Conservation (phyloP, 1,140 invertebrate species). For the Agrypnia vestita region DNA sequence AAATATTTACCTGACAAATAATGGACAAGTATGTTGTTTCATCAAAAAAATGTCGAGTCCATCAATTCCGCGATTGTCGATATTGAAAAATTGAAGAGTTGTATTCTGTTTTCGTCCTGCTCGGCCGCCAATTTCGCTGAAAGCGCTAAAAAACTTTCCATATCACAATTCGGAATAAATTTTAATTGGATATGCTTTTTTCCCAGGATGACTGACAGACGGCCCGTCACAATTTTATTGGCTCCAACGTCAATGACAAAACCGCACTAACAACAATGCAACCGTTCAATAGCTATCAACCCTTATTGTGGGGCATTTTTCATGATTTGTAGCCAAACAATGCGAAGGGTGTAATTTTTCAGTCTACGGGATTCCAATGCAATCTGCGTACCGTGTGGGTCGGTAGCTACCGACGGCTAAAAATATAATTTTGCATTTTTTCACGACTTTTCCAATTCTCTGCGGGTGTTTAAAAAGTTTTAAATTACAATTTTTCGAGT, state of each 20-base stretch:
- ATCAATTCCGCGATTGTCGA: no score
- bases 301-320: constrained; percentile 5
- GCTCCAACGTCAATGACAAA: constrained; percentile 21
- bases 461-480: no score
- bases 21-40: no score
- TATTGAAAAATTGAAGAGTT: no score
- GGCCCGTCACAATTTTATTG: constrained; percentile 7
- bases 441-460: no score
- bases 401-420: no score
- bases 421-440: no score
- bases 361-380: constrained; percentile 17
- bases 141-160: background rate
- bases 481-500: no score
- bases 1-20: no score
- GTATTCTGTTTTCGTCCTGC: background rate
- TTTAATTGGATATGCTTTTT: constrained; percentile 21
- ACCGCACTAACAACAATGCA: constrained; percentile 5
- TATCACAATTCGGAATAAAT: constrained; percentile 5
- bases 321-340: constrained; percentile 23
- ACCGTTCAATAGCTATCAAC: constrained; percentile 8
- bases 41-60: no score
- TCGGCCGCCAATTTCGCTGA: background rate
- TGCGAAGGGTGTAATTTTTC: constrained; percentile 30
- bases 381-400: background rate
- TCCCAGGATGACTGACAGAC: background rate